A percentile compares a stretch with the other conserved stretches of the same genome.
Evolutionary conservation across 2,113 vertebrate species (phyloP).

Genomic region (Ranitomeya variabilis): DNA sequence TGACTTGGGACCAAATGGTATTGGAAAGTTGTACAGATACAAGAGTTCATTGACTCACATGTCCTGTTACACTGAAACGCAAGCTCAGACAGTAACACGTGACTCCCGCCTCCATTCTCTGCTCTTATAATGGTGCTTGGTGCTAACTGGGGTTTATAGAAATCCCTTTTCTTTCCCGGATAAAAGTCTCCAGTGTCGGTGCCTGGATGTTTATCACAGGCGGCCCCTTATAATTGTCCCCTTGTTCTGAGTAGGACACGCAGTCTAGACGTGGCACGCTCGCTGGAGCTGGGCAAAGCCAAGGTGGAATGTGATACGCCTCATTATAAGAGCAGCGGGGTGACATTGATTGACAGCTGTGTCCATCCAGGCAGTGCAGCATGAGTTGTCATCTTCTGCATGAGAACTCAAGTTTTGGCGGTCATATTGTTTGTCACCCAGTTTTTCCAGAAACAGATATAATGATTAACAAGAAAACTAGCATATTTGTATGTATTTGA

Average conservation of each 20-base stretch:
- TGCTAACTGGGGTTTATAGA: not conserved
- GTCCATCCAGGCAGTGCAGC: not conserved
- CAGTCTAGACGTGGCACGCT: constrained; percentile 9
- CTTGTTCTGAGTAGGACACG: constrained; percentile 1
- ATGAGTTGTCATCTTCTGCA: no score
- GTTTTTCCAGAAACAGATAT: no score
- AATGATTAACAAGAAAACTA: no score
- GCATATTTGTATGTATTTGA: no score
- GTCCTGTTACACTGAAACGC: not conserved
- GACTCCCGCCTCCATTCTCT: not conserved
- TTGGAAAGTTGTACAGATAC: not conserved
- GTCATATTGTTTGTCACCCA: no score
- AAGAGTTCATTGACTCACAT: no score
- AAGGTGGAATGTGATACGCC: not conserved
- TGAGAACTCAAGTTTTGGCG: no score
- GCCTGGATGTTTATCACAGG: not conserved
- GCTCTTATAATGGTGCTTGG: constrained; percentile 21
- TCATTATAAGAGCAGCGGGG: not conserved
- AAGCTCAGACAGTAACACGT: not conserved
- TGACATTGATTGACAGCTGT: not conserved
- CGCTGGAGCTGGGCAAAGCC: not conserved
- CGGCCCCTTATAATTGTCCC: not conserved
- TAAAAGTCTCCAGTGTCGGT: constrained; percentile 20
- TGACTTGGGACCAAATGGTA: not conserved
- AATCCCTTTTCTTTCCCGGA: constrained; percentile 30